Evolutionary conservation across 37 sponge, comb jelly and placozoan species (phyloP).

Genomic region (Spongia lamella): DNA sequence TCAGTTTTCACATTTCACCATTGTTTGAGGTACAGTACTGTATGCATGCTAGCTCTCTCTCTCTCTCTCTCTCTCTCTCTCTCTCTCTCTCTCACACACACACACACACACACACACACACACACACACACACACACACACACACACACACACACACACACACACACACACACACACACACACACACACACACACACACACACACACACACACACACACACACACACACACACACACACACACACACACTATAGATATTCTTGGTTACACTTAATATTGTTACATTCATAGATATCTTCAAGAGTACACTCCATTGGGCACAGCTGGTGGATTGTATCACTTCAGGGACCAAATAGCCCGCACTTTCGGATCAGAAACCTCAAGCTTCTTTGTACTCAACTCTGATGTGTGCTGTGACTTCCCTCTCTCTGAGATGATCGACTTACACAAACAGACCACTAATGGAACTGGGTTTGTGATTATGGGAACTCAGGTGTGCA

Average conservation of each 20-base stretch:
- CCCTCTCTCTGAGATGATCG: conserved; percentile 87
- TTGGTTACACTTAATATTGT: neutral
- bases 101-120: conserved; percentile 21
- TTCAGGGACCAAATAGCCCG: conserved; percentile 96
- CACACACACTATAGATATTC: too few relatives aligned
- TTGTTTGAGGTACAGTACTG: too few relatives aligned
- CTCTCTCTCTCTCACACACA: conserved; percentile 7
- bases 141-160: conserved; percentile 7
- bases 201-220: conserved; percentile 25
- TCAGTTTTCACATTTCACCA: too few relatives aligned
- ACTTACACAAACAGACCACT: conserved; percentile 47
- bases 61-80: conserved; percentile 42
- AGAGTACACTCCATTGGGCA: conserved; percentile 92
- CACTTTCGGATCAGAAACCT: conserved; percentile 49
- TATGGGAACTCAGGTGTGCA: conserved; percentile 72
- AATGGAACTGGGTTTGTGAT: conserved; percentile 54
- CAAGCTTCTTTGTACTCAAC: conserved; percentile 90
- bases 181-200: conserved; percentile 1
- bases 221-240: conserved; percentile 22
- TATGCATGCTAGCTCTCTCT: too few relatives aligned
- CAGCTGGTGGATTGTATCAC: conserved; percentile 97
- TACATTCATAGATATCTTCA: conserved; percentile 83
- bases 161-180: neutral
- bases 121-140: conserved; percentile 22
- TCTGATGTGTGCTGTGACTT: conserved; percentile 97